Conservation (phyloP, 2,888 invertebrate genomes). For the Drosophila fulvimacula region DNA sequence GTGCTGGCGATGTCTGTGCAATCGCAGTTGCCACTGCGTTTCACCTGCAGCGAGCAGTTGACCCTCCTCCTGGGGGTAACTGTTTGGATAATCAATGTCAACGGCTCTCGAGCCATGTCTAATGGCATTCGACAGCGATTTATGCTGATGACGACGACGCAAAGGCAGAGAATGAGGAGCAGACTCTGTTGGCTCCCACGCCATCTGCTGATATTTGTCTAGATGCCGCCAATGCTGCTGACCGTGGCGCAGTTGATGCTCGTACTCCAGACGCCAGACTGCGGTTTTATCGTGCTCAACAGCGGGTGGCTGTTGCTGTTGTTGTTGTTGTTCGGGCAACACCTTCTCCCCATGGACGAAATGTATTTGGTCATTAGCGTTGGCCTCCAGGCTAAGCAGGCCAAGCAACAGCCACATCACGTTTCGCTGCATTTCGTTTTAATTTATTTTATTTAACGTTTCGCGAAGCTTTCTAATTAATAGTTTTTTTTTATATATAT, state of each 20-base stretch:
- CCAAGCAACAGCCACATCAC: constrained; percentile 19
- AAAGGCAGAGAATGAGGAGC: not conserved
- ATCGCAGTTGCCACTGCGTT: not conserved
- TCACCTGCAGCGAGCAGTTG: constrained; percentile 1
- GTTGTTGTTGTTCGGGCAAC: constrained; percentile 43
- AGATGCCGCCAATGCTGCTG: constrained; percentile 53
- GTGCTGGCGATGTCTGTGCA: constrained; percentile 9
- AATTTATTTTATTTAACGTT: not conserved
- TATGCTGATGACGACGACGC: constrained; percentile 65
- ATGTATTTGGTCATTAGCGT: constrained; percentile 62
- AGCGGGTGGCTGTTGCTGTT: constrained; percentile 16
- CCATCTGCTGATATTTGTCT: constrained; percentile 40
- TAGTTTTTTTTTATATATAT: constrained; percentile 1
- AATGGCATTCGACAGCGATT: constrained; percentile 45
- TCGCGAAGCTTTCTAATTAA: constrained; percentile 34
- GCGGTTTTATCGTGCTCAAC: constrained; percentile 68
- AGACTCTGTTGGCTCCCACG: constrained; percentile 56
- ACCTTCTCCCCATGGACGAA: constrained; percentile 47
- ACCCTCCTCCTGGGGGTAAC: constrained; percentile 11
- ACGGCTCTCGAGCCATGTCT: constrained; percentile 15
- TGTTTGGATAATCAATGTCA: constrained; percentile 39
- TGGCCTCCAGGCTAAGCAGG: constrained; percentile 29
- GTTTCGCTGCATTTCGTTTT: constrained; percentile 47
- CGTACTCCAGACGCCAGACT: constrained; percentile 26
- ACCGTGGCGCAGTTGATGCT: constrained; percentile 39